A percentile compares a stretch with the other conserved stretches of the same genome.
These are phyloP conservation scores for Cyphomyrus discorhynchus DNA, from an alignment of 2,113 vertebrate species.

Conservation along the genomic window DNA sequence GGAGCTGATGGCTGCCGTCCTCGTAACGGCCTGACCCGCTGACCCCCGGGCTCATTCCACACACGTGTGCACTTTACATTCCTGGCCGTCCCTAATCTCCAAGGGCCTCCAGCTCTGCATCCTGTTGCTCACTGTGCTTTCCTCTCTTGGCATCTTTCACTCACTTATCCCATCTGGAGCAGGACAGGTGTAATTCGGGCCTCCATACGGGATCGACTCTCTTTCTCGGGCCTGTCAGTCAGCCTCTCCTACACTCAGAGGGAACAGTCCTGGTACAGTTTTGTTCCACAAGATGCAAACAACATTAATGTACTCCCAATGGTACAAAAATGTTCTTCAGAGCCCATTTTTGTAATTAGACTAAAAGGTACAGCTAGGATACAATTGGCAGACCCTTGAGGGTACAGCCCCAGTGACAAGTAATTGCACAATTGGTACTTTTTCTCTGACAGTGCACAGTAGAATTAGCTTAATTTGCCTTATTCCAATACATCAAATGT, in stretches of 20 bases:
- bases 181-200: neutral
- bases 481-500: neutral
- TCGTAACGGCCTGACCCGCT: neutral
- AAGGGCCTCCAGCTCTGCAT: neutral
- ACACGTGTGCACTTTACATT: neutral
- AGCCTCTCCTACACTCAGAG: neutral
- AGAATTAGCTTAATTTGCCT: neutral
- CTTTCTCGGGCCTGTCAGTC: neutral
- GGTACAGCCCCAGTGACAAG: neutral
- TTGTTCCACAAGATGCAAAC: neutral
- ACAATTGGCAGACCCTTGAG: neutral
- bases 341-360: neutral
- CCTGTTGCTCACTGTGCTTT: neutral
- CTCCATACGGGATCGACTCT: neutral
- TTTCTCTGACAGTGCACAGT: neutral
- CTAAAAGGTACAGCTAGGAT: neutral
- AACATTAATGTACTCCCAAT: neutral
- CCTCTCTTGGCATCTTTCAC: neutral
- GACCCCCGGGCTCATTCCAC: slow-evolving; percentile 4
- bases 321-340: neutral
- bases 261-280: neutral
- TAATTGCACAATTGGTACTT: neutral
- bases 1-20: neutral
- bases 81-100: neutral
- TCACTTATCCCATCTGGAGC: neutral